Conservation (phyloP, 2,797 vertebrate species). For the Phrynocephalus forsythii region DNA sequence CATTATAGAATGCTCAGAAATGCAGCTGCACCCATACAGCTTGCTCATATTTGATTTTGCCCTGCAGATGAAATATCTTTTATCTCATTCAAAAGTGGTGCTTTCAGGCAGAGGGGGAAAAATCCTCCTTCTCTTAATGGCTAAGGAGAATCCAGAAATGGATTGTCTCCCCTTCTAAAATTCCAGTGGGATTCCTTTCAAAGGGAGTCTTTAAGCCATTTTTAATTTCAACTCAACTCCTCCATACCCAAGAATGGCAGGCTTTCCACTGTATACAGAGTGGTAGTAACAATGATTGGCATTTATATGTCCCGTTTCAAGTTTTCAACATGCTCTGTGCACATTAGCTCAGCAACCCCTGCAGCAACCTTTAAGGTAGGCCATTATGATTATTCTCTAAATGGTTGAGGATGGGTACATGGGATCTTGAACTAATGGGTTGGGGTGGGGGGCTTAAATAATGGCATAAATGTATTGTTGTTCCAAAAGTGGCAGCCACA, state of each 20-base stretch:
- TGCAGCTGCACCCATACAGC: not conserved
- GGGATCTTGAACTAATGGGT: not conserved
- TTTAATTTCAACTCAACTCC: not conserved
- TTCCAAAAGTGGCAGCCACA: not conserved
- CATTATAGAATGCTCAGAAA: slow-evolving; percentile 33
- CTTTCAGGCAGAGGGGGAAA: not conserved
- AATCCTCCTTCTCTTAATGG: not conserved
- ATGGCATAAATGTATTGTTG: not conserved
- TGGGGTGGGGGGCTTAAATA: not conserved
- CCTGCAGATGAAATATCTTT: slow-evolving; percentile 23
- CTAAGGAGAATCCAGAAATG: slow-evolving; percentile 3
- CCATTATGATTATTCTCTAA: not conserved
- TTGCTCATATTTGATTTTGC: not conserved
- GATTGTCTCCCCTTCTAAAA: not conserved
- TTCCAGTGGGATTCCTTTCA: not conserved
- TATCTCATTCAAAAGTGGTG: slow-evolving; percentile 8
- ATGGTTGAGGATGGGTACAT: not conserved
- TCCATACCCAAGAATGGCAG: not conserved
- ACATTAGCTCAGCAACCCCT: not conserved
- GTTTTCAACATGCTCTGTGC: not conserved
- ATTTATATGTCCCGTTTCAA: not conserved
- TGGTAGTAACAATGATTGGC: not conserved
- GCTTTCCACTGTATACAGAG: not conserved
- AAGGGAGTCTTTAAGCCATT: not conserved
- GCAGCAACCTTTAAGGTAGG: not conserved